A percentile compares a stretch with the other conserved stretches of the same genome.
phyloP scores from a whole-genome alignment of 2,797 vertebrate genomes.

The Denticeps clupeoides region DNA sequence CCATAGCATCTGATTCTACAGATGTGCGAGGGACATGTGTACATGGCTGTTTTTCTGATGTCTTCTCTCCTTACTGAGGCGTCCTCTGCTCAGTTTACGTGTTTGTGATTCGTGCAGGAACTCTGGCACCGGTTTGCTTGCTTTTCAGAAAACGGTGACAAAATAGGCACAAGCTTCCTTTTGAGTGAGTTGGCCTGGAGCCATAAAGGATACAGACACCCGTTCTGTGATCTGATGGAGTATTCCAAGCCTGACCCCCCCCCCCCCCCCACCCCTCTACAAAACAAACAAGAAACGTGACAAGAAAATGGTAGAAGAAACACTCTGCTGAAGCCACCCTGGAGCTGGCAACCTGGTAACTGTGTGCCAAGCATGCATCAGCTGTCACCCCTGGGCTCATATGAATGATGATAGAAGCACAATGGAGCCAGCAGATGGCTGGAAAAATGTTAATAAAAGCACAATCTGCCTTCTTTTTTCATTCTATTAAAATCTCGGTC shows the following conservation, averaged over 20 bases:
- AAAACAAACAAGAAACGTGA: neutral
- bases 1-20: too few species aligned
- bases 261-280: neutral
- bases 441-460: slow-evolving; percentile 57
- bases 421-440: slow-evolving; percentile 81
- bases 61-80: neutral
- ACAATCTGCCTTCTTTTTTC: slow-evolving; percentile 50
- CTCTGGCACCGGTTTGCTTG: slow-evolving; percentile 55
- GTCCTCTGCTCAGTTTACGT: neutral
- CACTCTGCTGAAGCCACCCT: slow-evolving; percentile 50
- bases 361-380: slow-evolving; percentile 70
- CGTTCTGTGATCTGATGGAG: slow-evolving; percentile 34
- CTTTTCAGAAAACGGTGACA: slow-evolving; percentile 43
- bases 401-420: slow-evolving; percentile 53
- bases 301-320: slow-evolving; percentile 9
- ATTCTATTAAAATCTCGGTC: slow-evolving; percentile 75
- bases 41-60: too few species aligned
- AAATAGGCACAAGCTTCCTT: slow-evolving; percentile 20
- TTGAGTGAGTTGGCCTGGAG: neutral
- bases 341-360: slow-evolving; percentile 46
- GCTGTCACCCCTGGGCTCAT: slow-evolving; percentile 62
- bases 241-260: slow-evolving; percentile 31
- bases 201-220: slow-evolving; percentile 59
- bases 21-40: too few species aligned
- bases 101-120: slow-evolving; percentile 27